phyloP scores from a whole-genome alignment of 2,888 invertebrate genomes.

The Zygothrica quintamaculata region DNA sequence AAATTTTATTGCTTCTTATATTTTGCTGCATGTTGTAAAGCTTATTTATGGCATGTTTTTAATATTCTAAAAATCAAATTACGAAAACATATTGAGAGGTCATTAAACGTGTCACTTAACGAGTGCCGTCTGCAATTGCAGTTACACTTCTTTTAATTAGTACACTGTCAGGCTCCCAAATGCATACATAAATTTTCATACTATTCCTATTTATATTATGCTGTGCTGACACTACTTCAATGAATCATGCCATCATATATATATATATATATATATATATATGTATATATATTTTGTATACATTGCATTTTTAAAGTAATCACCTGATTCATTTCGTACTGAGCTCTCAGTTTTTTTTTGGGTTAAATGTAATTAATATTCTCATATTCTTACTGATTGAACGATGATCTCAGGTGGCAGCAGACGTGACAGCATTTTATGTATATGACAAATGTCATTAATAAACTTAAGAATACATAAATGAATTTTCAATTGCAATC shows the following conservation, averaged over 20 bases:
- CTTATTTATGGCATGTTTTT: conserved; percentile 2
- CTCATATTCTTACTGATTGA: neutral
- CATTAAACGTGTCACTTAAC: conserved; percentile 67
- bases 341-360: neutral
- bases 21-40: conserved; percentile 20
- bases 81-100: conserved; percentile 47
- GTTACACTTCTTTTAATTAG: conserved; percentile 25
- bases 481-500: conserved; percentile 20
- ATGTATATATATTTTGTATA: conserved; percentile 10
- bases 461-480: conserved; percentile 40
- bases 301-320: conserved; percentile 16
- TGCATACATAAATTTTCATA: neutral
- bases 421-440: conserved; percentile 5
- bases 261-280: too few species aligned
- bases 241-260: neutral
- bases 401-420: conserved; percentile 10
- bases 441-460: conserved; percentile 38
- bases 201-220: too few species aligned
- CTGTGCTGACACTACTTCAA: too few species aligned
- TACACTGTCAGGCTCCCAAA: conserved; percentile 32
- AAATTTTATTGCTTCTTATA: too few species aligned
- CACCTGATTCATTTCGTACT: conserved; percentile 20
- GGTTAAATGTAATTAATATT: conserved; percentile 2
- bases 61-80: conserved; percentile 34
- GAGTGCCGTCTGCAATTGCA: neutral